phyloP scores from a whole-genome alignment of 2,113 vertebrate genomes.

The Otolemur garnettii region DNA sequence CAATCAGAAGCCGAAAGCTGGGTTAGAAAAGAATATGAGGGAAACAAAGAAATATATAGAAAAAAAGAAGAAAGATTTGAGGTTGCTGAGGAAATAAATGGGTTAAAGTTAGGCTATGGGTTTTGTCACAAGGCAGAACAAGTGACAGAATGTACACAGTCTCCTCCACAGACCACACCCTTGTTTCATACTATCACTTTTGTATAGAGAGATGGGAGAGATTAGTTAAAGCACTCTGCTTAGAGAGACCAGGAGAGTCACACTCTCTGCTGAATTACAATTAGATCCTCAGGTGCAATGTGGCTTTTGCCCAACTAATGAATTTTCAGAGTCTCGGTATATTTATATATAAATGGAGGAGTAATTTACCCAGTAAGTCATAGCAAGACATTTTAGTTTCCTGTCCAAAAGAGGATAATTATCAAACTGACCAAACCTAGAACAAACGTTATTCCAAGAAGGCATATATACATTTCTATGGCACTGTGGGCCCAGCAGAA shows the following conservation, averaged over 20 bases:
- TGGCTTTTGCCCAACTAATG: not conserved
- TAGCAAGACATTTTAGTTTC: not conserved
- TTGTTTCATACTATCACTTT: not conserved
- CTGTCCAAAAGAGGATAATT: slow-evolving; percentile 30
- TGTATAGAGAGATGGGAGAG: not conserved
- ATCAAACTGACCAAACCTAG: slow-evolving; percentile 28
- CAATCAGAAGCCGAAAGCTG: not conserved
- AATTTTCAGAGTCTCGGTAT: not conserved
- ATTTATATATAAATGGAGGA: not conserved
- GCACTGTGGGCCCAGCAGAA: slow-evolving; percentile 61
- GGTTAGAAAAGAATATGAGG: not conserved
- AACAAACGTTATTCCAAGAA: slow-evolving; percentile 29
- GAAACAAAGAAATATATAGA: not conserved
- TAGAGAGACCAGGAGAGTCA: not conserved
- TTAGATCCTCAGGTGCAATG: not conserved
- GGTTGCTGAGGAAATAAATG: not conserved
- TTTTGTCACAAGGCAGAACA: not conserved
- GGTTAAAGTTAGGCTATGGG: not conserved
- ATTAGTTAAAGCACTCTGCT: not conserved
- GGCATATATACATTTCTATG: not conserved
- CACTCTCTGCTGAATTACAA: not conserved
- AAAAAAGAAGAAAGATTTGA: not conserved
- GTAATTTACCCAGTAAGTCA: not conserved
- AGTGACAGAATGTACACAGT: not conserved
- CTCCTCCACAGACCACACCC: not conserved